Evolutionary conservation across 2,113 vertebrate genomes (phyloP).

Genomic region (Coregonus clupeaformis): DNA sequence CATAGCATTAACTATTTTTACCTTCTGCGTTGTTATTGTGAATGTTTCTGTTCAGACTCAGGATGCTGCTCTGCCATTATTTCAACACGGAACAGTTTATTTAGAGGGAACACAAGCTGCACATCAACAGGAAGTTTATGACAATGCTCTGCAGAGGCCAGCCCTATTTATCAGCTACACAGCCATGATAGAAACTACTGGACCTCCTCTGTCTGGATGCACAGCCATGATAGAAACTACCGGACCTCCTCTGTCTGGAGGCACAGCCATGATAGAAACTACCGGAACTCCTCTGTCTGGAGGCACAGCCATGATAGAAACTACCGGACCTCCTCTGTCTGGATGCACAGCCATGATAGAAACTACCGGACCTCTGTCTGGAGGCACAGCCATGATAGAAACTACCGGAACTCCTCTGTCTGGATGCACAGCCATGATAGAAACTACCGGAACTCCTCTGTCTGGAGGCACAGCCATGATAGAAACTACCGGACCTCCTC

Average conservation of each 20-base stretch:
- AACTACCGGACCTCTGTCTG: too few relatives aligned
- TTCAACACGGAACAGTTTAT: background rate
- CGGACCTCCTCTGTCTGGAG: too few relatives aligned
- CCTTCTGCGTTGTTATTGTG: too few relatives aligned
- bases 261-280: too few relatives aligned
- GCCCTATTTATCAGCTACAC: background rate
- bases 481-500: background rate
- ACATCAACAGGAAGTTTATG: constrained; percentile 8
- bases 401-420: background rate
- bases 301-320: too few relatives aligned
- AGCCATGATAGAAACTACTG: background rate
- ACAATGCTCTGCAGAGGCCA: constrained; percentile 2
- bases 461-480: background rate
- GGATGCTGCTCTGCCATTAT: background rate
- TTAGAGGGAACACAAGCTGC: background rate
- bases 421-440: too few relatives aligned
- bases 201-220: background rate
- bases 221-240: background rate
- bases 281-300: too few relatives aligned
- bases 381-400: too few relatives aligned
- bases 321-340: too few relatives aligned
- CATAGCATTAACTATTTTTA: background rate
- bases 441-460: too few relatives aligned
- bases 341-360: too few relatives aligned
- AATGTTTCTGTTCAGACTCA: background rate